Conservation (phyloP, 2,113 vertebrate genomes). For the Nipponia nippon region DNA sequence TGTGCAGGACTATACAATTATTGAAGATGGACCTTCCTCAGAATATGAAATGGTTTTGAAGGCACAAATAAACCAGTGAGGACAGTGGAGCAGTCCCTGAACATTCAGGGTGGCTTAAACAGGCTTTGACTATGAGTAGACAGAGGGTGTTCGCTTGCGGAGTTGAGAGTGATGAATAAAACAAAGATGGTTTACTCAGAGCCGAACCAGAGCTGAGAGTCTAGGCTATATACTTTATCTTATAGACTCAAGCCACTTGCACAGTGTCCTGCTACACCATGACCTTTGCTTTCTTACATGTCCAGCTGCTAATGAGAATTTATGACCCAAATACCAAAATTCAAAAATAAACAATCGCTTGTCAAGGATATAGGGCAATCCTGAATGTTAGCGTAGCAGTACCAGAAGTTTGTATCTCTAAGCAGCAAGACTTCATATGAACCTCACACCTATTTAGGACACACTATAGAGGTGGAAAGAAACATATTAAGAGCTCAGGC, state of each 20-base stretch:
- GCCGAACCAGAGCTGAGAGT: not conserved
- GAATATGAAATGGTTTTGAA: not conserved
- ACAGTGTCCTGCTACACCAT: fast-evolving
- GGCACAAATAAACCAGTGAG: not conserved
- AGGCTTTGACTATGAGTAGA: not conserved
- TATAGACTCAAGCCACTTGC: not conserved
- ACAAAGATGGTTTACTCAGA: not conserved
- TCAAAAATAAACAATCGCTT: not conserved
- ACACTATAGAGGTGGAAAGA: fast-evolving
- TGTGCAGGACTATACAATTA: not conserved
- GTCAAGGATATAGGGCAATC: too few relatives aligned
- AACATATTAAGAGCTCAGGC: not conserved
- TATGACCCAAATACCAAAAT: fast-evolving
- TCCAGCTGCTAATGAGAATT: not conserved
- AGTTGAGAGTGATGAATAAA: not conserved
- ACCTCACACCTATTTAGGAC: not conserved
- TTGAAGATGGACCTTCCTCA: not conserved
- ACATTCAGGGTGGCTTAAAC: not conserved
- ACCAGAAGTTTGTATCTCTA: not conserved
- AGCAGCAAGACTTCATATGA: fast-evolving
- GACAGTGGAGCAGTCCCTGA: not conserved
- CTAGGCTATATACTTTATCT: not conserved
- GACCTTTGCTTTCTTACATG: not conserved
- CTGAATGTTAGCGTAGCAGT: fast-evolving
- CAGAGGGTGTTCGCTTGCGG: not conserved